These are phyloP conservation scores for Betta splendens DNA, from an alignment of 2,797 vertebrate species.

Conservation along the genomic window DNA sequence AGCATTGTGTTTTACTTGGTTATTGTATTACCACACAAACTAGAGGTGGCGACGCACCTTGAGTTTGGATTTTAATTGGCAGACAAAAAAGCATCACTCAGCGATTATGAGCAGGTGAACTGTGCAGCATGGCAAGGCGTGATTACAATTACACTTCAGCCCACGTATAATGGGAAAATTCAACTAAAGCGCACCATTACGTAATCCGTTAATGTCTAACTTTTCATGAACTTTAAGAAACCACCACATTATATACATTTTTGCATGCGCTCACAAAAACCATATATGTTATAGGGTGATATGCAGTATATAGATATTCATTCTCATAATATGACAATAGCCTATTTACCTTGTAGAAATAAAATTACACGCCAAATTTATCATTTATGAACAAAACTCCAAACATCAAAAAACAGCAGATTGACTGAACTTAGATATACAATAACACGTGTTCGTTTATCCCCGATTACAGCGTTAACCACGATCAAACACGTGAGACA, in stretches of 20 bases:
- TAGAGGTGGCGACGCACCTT: slow-evolving; percentile 23
- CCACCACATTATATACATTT: background rate
- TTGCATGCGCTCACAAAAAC: background rate
- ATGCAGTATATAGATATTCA: background rate
- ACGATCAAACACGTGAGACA: too few species aligned
- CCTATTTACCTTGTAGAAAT: background rate
- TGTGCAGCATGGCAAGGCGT: background rate
- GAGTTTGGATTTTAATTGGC: background rate
- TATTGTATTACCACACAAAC: slow-evolving; percentile 21
- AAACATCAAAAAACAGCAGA: background rate
- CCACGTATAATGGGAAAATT: too few species aligned
- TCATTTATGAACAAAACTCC: background rate
- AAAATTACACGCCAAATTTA: background rate
- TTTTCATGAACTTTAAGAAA: background rate
- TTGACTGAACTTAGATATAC: too few species aligned
- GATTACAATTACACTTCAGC: background rate
- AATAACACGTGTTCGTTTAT: too few species aligned
- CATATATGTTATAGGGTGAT: background rate
- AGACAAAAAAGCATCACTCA: background rate
- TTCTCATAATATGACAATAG: background rate
- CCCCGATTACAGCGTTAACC: too few species aligned
- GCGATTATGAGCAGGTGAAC: background rate
- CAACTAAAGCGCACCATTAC: too few species aligned
- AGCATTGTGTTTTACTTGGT: too few species aligned
- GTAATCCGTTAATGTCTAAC: too few species aligned